Evolutionary conservation across 2,888 invertebrate genomes (phyloP).

Genomic region (Lepidocyrtoides sp.): DNA sequence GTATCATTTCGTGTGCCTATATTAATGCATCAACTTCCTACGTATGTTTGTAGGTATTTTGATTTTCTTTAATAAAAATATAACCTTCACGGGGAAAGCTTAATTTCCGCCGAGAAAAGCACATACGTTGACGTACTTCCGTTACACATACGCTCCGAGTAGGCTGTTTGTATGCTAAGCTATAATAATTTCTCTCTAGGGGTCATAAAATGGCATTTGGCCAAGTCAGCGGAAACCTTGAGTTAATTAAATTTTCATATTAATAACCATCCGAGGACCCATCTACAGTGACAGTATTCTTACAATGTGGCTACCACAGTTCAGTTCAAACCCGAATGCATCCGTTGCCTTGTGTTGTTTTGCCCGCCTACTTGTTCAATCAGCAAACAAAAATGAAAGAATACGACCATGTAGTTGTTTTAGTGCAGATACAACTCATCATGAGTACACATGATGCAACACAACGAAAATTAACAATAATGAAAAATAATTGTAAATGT

Average conservation of each 20-base stretch:
- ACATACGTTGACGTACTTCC: conserved; percentile 21
- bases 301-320: background rate
- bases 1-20: background rate
- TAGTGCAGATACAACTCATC: background rate
- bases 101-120: conserved; percentile 43
- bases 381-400: background rate
- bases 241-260: conserved; percentile 81
- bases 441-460: background rate
- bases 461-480: background rate
- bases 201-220: conserved; percentile 69
- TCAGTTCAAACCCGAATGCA: background rate
- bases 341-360: too few relatives aligned
- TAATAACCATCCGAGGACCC: conserved; percentile 67
- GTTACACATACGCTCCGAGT: background rate
- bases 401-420: too few relatives aligned
- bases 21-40: background rate
- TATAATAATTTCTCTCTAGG: conserved; percentile 74
- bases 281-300: conserved; percentile 5
- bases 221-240: conserved; percentile 71
- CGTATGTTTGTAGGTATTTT: background rate
- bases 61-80: conserved; percentile 42
- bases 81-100: conserved; percentile 39
- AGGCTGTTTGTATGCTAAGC: background rate
- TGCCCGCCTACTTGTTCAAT: background rate
- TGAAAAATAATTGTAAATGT: conserved; percentile 8